phyloP scores from a whole-genome alignment of 2,797 vertebrate genomes.

The Thaleichthys pacificus region DNA sequence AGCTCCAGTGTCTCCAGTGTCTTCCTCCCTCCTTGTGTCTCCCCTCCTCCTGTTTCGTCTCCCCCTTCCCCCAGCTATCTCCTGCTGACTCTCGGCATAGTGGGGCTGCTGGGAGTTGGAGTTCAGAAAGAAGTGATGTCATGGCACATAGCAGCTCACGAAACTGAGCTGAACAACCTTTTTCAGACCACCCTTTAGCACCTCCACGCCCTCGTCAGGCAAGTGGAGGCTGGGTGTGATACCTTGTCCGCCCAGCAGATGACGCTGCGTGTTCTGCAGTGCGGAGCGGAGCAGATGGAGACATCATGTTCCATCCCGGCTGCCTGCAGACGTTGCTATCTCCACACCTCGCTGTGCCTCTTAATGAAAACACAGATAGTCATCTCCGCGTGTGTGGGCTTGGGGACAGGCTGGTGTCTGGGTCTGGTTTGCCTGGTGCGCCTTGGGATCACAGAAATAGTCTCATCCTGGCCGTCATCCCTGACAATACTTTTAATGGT shows the following conservation, averaged over 20 bases:
- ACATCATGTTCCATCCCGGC: neutral
- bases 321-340: neutral
- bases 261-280: conserved; percentile 51
- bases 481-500: neutral
- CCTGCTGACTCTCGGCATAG: no score
- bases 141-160: neutral
- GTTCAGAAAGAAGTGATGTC: neutral
- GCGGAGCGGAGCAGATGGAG: conserved; percentile 24
- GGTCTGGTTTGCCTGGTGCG: no score
- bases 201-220: no score
- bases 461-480: neutral
- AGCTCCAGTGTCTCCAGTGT: no score
- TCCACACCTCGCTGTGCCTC: neutral
- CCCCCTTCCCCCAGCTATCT: no score
- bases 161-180: neutral
- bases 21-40: no score
- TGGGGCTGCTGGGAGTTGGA: no score
- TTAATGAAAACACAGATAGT: neutral
- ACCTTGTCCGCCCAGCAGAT: conserved; percentile 41
- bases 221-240: neutral
- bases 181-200: no score
- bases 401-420: no score
- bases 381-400: no score
- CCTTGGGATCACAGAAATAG: neutral
- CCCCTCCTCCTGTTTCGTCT: no score